Conservation (phyloP, 1,140 invertebrate species). For the Orius laevigatus region DNA sequence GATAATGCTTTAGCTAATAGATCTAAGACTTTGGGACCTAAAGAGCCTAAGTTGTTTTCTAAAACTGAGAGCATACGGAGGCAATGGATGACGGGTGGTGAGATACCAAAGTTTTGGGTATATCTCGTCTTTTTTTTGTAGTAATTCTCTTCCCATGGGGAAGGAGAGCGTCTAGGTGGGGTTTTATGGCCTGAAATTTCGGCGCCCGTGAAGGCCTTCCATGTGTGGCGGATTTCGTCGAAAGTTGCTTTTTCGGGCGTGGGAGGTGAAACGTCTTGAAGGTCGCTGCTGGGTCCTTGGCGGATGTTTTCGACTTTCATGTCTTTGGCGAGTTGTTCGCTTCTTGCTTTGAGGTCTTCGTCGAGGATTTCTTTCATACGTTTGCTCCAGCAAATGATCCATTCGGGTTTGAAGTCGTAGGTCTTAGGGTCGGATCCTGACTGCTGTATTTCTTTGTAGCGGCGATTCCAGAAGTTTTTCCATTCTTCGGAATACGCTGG, state of each 20-base stretch:
- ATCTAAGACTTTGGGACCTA: constrained; percentile 58
- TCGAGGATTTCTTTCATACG: constrained; percentile 59
- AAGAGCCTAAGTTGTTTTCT: constrained; percentile 59
- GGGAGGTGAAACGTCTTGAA: constrained; percentile 15
- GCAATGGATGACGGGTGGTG: constrained; percentile 39
- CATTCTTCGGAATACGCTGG: constrained; percentile 69
- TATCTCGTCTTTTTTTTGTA: neutral
- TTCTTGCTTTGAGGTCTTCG: constrained; percentile 39
- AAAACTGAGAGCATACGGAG: constrained; percentile 56
- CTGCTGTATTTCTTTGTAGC: constrained; percentile 53
- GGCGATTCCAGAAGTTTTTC: constrained; percentile 68
- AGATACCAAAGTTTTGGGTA: neutral
- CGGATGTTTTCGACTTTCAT: constrained; percentile 21
- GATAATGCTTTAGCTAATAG: constrained; percentile 53
- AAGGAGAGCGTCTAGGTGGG: constrained; percentile 17
- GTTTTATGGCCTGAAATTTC: constrained; percentile 17
- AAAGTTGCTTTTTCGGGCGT: constrained; percentile 19
- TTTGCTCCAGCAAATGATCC: constrained; percentile 67
- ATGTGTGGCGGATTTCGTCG: constrained; percentile 23
- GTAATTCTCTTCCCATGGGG: constrained; percentile 21
- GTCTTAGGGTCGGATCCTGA: constrained; percentile 46
- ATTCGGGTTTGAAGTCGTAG: constrained; percentile 72
- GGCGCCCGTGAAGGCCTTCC: constrained; percentile 22
- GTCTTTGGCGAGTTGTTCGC: constrained; percentile 36
- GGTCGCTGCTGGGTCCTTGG: neutral